Conservation (phyloP, 1,140 invertebrate species). For the Eriosoma lanigerum region DNA sequence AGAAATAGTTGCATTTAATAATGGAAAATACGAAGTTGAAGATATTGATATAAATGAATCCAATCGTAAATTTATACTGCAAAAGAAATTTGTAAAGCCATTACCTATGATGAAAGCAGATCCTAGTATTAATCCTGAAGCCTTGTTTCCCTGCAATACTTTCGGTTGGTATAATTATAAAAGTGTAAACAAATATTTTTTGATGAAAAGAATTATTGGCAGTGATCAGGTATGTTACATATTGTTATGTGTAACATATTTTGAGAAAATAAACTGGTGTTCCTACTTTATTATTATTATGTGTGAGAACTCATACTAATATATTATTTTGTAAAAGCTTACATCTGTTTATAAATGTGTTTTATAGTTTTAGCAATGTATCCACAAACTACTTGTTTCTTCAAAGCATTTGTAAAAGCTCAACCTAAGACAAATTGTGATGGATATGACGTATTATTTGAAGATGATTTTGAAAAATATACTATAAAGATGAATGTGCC, state of each 20-base stretch:
- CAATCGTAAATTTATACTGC: conserved; percentile 75
- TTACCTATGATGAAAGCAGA: conserved; percentile 93
- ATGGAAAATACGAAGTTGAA: conserved; percentile 85
- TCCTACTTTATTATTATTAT: too few species aligned
- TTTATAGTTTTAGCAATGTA: conserved; percentile 90
- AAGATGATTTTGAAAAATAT: conserved; percentile 88
- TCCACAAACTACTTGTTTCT: conserved; percentile 99
- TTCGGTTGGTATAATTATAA: conserved; percentile 63
- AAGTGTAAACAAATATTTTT: too few species aligned
- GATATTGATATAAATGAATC: conserved; percentile 97
- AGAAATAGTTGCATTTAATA: conserved; percentile 87
- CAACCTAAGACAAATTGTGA: conserved; percentile 80
- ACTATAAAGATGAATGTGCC: conserved; percentile 91
- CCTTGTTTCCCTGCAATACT: conserved; percentile 86
- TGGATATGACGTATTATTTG: conserved; percentile 94
- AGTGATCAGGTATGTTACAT: too few species aligned
- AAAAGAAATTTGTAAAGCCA: conserved; percentile 82
- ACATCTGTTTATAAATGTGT: background rate
- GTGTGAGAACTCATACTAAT: too few species aligned
- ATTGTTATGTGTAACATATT: too few species aligned
- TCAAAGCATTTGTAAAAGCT: conserved; percentile 88
- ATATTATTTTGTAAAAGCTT: too few species aligned
- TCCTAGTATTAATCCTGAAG: conserved; percentile 89
- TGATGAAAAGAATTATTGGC: too few species aligned
- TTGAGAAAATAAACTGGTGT: too few species aligned